Percentiles rank a stretch among this genome's conserved stretches.
These are phyloP conservation scores for Orchestia grillus DNA, from an alignment of 1,140 invertebrate genomes.

Conservation along the genomic window DNA sequence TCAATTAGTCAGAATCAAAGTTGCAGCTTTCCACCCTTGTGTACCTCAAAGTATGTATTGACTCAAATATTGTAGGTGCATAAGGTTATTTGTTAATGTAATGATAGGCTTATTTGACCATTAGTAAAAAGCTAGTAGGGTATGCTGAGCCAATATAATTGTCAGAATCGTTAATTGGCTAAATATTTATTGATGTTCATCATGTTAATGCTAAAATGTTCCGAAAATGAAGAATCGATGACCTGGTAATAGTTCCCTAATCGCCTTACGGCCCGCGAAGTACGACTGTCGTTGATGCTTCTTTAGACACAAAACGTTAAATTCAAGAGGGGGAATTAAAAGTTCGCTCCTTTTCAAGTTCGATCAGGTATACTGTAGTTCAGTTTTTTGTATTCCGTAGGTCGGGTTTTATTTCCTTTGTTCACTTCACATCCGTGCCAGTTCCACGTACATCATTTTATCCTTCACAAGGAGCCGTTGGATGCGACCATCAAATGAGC, in stretches of 20 bases:
- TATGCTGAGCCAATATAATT: too few relatives aligned
- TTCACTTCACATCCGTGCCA: not conserved
- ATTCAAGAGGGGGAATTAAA: not conserved
- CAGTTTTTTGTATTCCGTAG: not conserved
- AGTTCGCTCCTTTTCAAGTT: not conserved
- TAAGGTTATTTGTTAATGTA: not conserved
- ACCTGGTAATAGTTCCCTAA: not conserved
- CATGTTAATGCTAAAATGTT: not conserved
- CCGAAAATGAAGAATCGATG: not conserved
- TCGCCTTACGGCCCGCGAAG: not conserved
- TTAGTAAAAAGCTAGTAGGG: too few relatives aligned
- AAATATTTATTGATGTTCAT: not conserved
- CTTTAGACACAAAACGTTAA: not conserved
- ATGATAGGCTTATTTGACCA: not conserved
- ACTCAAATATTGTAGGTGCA: not conserved
- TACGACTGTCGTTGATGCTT: not conserved
- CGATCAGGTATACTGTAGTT: too few relatives aligned
- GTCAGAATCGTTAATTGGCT: too few relatives aligned
- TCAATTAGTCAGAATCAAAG: not conserved
- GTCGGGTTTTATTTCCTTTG: not conserved
- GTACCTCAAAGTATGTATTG: not conserved
- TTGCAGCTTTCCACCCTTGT: not conserved
- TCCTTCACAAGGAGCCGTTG: conserved; percentile 71
- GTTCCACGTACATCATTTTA: not conserved
- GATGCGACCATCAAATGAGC: conserved; percentile 72